Evolutionary conservation across 2,113 vertebrate genomes (phyloP).

Genomic region (Archocentrus centrarchus): DNA sequence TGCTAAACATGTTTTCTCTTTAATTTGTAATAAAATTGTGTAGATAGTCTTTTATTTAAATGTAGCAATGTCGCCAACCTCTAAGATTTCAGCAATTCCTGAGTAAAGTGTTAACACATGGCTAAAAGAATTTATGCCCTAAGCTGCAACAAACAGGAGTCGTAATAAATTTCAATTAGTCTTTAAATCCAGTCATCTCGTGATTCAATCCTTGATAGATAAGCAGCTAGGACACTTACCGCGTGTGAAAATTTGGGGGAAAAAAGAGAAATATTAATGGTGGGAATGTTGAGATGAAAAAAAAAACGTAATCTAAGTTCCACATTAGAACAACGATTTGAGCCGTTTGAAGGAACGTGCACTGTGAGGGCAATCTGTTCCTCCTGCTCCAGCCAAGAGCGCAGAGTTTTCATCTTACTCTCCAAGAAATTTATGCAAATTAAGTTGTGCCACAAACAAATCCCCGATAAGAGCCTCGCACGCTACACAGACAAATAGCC

Average conservation of each 20-base stretch:
- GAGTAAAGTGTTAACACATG: background rate
- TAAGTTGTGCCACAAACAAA: slow-evolving; percentile 69
- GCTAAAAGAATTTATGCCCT: background rate
- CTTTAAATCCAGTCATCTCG: background rate
- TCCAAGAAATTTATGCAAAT: slow-evolving; percentile 72
- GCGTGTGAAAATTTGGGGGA: background rate
- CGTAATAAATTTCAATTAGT: background rate
- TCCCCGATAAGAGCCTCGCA: slow-evolving; percentile 61
- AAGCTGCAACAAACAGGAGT: background rate
- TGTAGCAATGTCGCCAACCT: accelerated
- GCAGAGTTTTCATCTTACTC: slow-evolving; percentile 51
- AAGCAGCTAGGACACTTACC: background rate
- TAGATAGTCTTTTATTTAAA: background rate
- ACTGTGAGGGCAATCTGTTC: slow-evolving; percentile 45
- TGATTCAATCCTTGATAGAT: background rate
- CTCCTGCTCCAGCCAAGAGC: slow-evolving; percentile 49
- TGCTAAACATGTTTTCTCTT: background rate
- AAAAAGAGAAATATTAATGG: background rate
- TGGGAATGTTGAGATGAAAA: background rate
- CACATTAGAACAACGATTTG: slow-evolving; percentile 5
- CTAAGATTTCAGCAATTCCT: background rate
- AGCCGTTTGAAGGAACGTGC: slow-evolving; percentile 18
- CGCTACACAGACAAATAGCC: slow-evolving; percentile 68
- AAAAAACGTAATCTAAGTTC: slow-evolving; percentile 7
- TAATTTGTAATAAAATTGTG: background rate